Evolutionary conservation across 2,113 vertebrate species (phyloP), one percentile per base, ranked within the genome.

Genomic region (Hippocampus comes): DNA sequence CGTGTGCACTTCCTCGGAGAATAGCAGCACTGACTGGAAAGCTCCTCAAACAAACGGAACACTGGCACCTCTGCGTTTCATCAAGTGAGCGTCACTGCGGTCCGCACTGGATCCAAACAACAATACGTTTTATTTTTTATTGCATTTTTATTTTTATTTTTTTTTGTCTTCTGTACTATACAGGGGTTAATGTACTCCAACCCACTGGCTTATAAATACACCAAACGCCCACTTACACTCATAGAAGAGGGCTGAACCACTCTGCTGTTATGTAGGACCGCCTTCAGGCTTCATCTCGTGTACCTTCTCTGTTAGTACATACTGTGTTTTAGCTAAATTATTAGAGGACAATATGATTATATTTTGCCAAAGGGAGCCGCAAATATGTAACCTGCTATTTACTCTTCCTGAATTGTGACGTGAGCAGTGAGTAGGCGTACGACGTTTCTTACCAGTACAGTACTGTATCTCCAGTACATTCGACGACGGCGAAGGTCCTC

Each of bases 151-250:
- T 63, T n/a, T 23, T 41, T 77, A 30, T 63, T 67, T 67, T 70
- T 71, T 51, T 73, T 72, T 76, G 2, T 71, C 70, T 43, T 27
- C 63, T 80, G 72, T 73, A 67, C 59, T 76, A 70, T 63, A 71
- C 65, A 80, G 75, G 77, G 65, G 80, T 77, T 85, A 80, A 80
- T 78, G 72, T 77, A 69, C 63, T 83, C 70, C 79, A 75, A 70
- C 80, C 76, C 80, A 86, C 74, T 79, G 73, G 71, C 81, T 75
- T 70, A 85, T 74, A 82, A 84, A 84, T 69, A 87, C 73, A 75
- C 64, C 75, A 77, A 57, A 78, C 75, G 73, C 83, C 73, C 80
- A 86, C 78, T 76, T 82, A 81, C 69, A 82, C 77, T 63, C 72
- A 63, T 68, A 85, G 38, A 80, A 84, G 80, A 77, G 75, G 76